Conservation (phyloP, 2,888 invertebrate genomes). For the Parnassius glacialis region DNA sequence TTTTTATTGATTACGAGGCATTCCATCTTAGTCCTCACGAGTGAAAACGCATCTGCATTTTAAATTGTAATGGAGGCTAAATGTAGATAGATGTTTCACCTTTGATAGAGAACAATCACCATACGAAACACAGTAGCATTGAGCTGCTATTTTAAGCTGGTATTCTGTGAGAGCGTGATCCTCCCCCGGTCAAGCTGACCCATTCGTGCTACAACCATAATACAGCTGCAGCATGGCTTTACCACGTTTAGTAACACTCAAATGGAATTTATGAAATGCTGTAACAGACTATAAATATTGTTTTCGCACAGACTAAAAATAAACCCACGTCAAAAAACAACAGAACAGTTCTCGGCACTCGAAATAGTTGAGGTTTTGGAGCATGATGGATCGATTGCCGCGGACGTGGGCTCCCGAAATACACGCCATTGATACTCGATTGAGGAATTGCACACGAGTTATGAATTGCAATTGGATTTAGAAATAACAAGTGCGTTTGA, state of each 20-base stretch:
- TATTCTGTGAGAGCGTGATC: too few species aligned
- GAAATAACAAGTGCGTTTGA: background rate
- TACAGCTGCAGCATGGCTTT: too few species aligned
- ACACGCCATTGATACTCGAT: conserved; percentile 26
- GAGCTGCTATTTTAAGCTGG: too few species aligned
- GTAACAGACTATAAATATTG: conserved; percentile 20
- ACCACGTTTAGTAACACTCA: conserved; percentile 2
- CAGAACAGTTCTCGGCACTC: conserved; percentile 29
- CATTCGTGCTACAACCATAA: too few species aligned
- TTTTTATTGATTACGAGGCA: too few species aligned
- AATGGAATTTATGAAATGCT: conserved; percentile 21
- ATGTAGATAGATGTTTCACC: too few species aligned
- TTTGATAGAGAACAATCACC: too few species aligned
- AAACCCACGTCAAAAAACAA: conserved; percentile 28
- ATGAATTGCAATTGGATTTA: conserved; percentile 7
- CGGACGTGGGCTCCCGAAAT: conserved; percentile 32
- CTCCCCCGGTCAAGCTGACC: too few species aligned
- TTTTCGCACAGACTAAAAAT: conserved; percentile 28
- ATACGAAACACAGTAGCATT: too few species aligned
- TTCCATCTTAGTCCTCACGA: too few species aligned
- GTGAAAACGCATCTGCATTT: too few species aligned
- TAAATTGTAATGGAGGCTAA: too few species aligned
- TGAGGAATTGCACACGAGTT: conserved; percentile 9
- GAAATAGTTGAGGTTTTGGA: conserved; percentile 33
- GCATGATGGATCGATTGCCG: conserved; percentile 18